A percentile compares a stretch with the other conserved stretches of the same genome.
phyloP scores from a whole-genome alignment of 2,113 vertebrate genomes.

The Halcyon malimbica region DNA sequence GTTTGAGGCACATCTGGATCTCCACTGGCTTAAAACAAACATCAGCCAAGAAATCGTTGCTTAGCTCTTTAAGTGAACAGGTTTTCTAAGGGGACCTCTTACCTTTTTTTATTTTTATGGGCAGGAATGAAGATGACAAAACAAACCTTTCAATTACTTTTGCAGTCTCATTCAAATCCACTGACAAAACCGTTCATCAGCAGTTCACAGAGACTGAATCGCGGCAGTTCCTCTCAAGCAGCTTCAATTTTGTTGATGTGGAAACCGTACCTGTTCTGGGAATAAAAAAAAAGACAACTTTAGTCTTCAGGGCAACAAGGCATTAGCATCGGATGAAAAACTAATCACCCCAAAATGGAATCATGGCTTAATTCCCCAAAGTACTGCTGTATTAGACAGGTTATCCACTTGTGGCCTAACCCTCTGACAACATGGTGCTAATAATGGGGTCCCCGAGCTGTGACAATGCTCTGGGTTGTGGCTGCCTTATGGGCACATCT shows the following conservation, averaged over 20 bases:
- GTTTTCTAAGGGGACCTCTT: background rate
- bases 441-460: background rate
- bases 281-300: background rate
- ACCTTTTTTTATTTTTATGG: background rate
- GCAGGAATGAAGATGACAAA: background rate
- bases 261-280: background rate
- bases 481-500: background rate
- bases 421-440: background rate
- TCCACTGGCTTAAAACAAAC: background rate
- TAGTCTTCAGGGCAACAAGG: background rate
- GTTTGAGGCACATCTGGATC: background rate
- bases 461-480: background rate
- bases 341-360: background rate
- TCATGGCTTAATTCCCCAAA: background rate
- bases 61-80: background rate
- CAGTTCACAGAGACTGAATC: background rate
- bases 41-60: background rate
- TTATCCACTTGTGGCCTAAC: background rate
- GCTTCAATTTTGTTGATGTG: accelerated
- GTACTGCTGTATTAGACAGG: background rate
- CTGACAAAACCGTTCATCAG: background rate
- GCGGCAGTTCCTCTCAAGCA: background rate
- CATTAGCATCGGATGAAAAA: background rate
- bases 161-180: background rate
- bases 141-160: background rate